Conservation (phyloP, 2,797 vertebrate species). For the Decapterus maruadsi region DNA sequence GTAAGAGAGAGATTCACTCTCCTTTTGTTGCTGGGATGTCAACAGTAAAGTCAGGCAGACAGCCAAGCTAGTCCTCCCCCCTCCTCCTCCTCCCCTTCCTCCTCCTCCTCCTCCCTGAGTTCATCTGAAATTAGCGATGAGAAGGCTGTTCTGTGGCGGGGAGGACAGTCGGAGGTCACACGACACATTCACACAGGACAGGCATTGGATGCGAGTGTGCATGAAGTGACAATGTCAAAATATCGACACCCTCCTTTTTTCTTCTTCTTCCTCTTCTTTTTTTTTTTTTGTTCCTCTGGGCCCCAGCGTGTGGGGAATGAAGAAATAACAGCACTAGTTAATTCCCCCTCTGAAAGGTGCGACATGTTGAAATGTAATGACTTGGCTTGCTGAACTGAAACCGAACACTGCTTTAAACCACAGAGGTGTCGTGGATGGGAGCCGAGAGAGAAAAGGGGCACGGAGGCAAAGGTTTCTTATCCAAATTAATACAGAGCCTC, state of each 20-base stretch:
- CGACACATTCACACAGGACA: conserved; percentile 30
- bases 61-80: conserved; percentile 47
- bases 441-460: conserved; percentile 85
- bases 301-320: conserved; percentile 72
- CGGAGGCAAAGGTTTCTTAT: conserved; percentile 85
- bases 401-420: conserved; percentile 85
- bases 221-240: conserved; percentile 65
- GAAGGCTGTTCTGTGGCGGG: conserved; percentile 35
- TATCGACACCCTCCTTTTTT: conserved; percentile 51
- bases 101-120: conserved; percentile 32
- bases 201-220: conserved; percentile 48
- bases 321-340: conserved; percentile 78
- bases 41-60: conserved; percentile 63
- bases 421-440: conserved; percentile 84
- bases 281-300: conserved; percentile 55
- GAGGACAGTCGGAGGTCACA: conserved; percentile 64
- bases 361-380: conserved; percentile 87
- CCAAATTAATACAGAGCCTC: conserved; percentile 81
- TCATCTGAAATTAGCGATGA: conserved; percentile 62
- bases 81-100: too few relatives aligned
- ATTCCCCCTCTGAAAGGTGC: conserved; percentile 82
- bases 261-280: neutral
- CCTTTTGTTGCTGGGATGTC: conserved; percentile 58
- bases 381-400: conserved; percentile 87
- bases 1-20: conserved; percentile 47